A percentile compares a stretch with the other conserved stretches of the same genome.
These are phyloP conservation scores for Ctenochaetus hawaiiensis DNA, from an alignment of 2,797 vertebrate genomes.

Conservation along the genomic window DNA sequence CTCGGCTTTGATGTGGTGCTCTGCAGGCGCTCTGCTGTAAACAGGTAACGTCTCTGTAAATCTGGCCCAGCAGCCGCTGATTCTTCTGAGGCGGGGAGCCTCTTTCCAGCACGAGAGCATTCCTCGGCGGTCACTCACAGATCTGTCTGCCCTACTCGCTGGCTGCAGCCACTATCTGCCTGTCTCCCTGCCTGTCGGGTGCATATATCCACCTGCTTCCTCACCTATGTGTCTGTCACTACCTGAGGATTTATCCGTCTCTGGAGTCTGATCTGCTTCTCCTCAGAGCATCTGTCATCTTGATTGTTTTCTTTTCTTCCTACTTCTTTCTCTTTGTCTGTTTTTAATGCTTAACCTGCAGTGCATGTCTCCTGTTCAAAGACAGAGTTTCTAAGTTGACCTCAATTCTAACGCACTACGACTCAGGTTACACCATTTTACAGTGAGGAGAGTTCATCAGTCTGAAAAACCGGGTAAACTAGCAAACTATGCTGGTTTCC, in stretches of 20 bases:
- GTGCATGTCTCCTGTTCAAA: constrained; percentile 27
- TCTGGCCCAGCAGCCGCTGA: constrained; percentile 18
- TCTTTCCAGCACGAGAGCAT: constrained; percentile 70
- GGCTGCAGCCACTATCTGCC: constrained; percentile 16
- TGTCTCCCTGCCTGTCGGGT: constrained; percentile 1
- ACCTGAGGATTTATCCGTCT: constrained; percentile 37
- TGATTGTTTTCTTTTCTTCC: constrained; percentile 29
- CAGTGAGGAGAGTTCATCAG: constrained; percentile 32
- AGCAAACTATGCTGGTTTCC: neutral
- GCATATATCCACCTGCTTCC: constrained; percentile 47
- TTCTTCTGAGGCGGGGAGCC: constrained; percentile 19
- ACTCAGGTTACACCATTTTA: neutral
- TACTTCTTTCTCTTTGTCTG: neutral
- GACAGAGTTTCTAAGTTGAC: neutral
- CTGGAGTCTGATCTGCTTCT: constrained; percentile 27
- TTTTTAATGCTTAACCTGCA: constrained; percentile 20
- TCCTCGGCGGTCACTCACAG: constrained; percentile 74
- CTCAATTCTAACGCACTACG: neutral
- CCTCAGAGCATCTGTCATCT: constrained; percentile 17
- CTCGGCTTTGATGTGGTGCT: constrained; percentile 33
- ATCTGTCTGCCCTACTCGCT: constrained; percentile 36
- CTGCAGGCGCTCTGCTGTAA: constrained; percentile 56
- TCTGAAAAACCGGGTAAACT: neutral
- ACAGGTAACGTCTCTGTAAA: constrained; percentile 62
- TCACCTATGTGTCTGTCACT: constrained; percentile 1